Evolutionary conservation across 2,113 vertebrate species (phyloP), one percentile per base, ranked within the genome.

Genomic region (Gasterosteus aculeatus): DNA sequence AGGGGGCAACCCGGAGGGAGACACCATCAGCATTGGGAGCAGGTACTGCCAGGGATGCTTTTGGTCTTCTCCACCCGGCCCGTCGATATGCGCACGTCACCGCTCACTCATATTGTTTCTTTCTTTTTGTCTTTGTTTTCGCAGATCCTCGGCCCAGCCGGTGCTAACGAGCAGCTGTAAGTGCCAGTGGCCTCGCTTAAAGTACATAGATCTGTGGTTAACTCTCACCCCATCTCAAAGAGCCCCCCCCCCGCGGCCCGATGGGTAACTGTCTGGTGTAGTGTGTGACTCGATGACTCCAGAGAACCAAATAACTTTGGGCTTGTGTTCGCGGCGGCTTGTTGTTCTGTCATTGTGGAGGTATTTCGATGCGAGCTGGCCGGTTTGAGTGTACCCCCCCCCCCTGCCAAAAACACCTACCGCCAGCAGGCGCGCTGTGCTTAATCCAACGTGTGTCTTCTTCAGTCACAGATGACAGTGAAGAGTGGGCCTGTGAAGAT

Each of bases 401-500:
- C 3, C 29, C n/a, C 77, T 71, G 82, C 72, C 75, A 26, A 63
- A 63, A 49, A 64, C 54, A 42, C 72, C 68, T 54, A n/a, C 81
- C 60, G 49, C 29, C 69, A 39, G 18, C 73, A 41, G 18, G n/a
- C 46, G 29, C 39, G 9, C 46, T 70, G 44, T 8, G 64, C 31
- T 85, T 63, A 35, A 82, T 80, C 61, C 69, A 7, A 41, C 41
- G 3, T 5, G 10, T 82, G 70, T 69, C 91, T 87, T 65, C 46
- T 49, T 69, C 88, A 93, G 92, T 96, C 95, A 94, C 95, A 91
- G 96, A 95, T 81, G 94, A 94, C 90, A 95, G 93, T 71, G 93
- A 92, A 0, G 94, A 96, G 80, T 95, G 96, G 94, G 89, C 87
- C 0, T 95, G 95, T 68, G 97, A 98, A 58, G 92, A 94, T 0